Conservation (phyloP, 2,113 vertebrate species). For the Mirounga angustirostris region DNA sequence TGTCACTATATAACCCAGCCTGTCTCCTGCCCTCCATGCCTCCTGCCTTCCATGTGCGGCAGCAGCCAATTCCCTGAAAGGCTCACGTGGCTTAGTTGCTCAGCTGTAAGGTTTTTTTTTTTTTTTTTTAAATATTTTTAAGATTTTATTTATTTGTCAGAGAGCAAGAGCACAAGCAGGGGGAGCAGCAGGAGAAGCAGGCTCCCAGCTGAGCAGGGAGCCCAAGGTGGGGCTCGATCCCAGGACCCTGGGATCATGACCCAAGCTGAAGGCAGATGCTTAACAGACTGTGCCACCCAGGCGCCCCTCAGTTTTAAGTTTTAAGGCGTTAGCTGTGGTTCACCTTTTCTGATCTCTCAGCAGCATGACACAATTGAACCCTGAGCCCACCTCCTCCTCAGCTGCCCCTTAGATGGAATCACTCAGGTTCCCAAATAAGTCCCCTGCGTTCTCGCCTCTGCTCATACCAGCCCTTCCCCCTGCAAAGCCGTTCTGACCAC, state of each 20-base stretch:
- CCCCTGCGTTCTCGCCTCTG: not conserved
- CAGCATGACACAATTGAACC: rapidly evolving
- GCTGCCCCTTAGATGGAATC: not conserved
- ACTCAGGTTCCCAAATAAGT: not conserved
- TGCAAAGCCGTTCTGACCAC: not conserved
- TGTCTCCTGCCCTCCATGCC: not conserved
- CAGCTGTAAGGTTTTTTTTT: not conserved
- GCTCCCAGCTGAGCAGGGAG: not conserved
- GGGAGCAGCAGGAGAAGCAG: not conserved
- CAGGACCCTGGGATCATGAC: not conserved
- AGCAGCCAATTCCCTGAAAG: not conserved
- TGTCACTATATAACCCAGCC: not conserved
- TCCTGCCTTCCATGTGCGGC: not conserved
- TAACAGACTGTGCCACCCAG: not conserved
- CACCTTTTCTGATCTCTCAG: not conserved
- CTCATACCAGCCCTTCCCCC: not conserved
- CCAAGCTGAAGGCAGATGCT: not conserved
- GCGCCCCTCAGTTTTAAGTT: not conserved
- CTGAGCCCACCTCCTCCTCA: not conserved
- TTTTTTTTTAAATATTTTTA: too few relatives aligned
- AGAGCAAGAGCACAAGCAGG: not conserved
- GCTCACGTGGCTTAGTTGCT: not conserved
- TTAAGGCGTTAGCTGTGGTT: not conserved
- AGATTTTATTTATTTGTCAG: not conserved
- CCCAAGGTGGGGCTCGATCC: not conserved